Evolutionary conservation across 2,888 invertebrate species (phyloP).

Genomic region (Timema cristinae): DNA sequence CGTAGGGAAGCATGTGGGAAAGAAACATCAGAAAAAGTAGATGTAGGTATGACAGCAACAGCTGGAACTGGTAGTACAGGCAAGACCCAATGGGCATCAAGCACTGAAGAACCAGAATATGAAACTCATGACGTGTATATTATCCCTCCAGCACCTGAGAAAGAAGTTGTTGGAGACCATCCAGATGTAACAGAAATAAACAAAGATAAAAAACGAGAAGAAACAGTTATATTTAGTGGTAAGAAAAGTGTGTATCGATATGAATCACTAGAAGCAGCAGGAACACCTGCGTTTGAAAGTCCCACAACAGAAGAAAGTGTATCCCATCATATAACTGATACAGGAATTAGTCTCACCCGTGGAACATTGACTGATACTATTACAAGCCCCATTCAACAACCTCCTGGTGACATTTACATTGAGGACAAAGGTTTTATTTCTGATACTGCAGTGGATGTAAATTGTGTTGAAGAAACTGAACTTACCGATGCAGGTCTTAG

Average conservation of each 20-base stretch:
- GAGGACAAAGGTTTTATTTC: conserved; percentile 44
- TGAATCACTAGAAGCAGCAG: conserved; percentile 43
- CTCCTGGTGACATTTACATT: conserved; percentile 30
- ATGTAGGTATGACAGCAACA: conserved; percentile 47
- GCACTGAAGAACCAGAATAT: conserved; percentile 34
- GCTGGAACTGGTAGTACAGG: conserved; percentile 43
- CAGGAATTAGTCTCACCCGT: conserved; percentile 52
- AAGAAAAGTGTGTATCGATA: conserved; percentile 51
- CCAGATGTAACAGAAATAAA: conserved; percentile 24
- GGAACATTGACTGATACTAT: conserved; percentile 47
- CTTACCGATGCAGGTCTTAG: conserved; percentile 54
- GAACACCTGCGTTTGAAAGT: conserved; percentile 41
- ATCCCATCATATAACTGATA: conserved; percentile 53
- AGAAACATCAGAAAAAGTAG: conserved; percentile 48
- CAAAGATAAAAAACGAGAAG: conserved; percentile 46
- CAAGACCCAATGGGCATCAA: conserved; percentile 33
- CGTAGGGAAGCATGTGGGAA: conserved; percentile 45
- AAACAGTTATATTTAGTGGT: conserved; percentile 50
- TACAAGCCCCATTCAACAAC: conserved; percentile 42
- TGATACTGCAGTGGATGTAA: conserved; percentile 46
- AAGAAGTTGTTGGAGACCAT: not conserved
- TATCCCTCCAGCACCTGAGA: conserved; percentile 39
- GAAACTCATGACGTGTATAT: conserved; percentile 43
- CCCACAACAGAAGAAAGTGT: conserved; percentile 49
- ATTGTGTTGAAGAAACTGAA: conserved; percentile 49